Evolutionary conservation across 2,888 invertebrate genomes (phyloP).

Genomic region (Apotomis turbidana): DNA sequence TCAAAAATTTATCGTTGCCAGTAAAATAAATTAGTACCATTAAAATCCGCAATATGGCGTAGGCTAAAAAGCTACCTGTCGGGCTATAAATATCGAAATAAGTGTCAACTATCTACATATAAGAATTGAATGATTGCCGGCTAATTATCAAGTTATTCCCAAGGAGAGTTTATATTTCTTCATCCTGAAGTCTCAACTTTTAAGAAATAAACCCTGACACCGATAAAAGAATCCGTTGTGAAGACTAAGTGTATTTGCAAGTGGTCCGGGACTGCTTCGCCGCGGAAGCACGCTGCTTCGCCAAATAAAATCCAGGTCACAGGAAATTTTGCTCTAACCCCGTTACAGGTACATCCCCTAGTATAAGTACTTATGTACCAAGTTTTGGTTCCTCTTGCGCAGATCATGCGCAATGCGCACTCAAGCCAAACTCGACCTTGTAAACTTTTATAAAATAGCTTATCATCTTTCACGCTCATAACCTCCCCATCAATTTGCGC

Average conservation of each 20-base stretch:
- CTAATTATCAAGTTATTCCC: too few relatives aligned
- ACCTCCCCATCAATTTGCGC: background rate
- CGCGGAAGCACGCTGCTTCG: conserved; percentile 37
- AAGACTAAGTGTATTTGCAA: conserved; percentile 27
- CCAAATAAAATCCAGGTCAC: conserved; percentile 69
- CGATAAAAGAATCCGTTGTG: conserved; percentile 3
- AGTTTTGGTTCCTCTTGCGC: conserved; percentile 69
- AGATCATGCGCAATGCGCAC: conserved; percentile 69
- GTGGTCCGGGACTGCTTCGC: conserved; percentile 13
- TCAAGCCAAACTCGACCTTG: conserved; percentile 57
- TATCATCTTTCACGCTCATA: conserved; percentile 1
- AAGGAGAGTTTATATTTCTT: background rate
- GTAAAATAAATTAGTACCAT: too few relatives aligned
- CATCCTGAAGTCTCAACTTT: background rate
- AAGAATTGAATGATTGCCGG: too few relatives aligned
- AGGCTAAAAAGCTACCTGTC: too few relatives aligned
- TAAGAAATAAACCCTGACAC: background rate
- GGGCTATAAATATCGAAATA: too few relatives aligned
- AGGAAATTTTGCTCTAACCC: conserved; percentile 63
- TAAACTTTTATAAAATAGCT: conserved; percentile 53
- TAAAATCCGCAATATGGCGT: too few relatives aligned
- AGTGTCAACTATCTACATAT: too few relatives aligned
- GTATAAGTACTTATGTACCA: conserved; percentile 51
- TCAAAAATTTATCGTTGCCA: too few relatives aligned
- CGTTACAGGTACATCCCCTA: conserved; percentile 50